A percentile compares a stretch with the other conserved stretches of the same genome.
phyloP scores from a whole-genome alignment of 2,888 invertebrate species.

The Lepidonotus clava region DNA sequence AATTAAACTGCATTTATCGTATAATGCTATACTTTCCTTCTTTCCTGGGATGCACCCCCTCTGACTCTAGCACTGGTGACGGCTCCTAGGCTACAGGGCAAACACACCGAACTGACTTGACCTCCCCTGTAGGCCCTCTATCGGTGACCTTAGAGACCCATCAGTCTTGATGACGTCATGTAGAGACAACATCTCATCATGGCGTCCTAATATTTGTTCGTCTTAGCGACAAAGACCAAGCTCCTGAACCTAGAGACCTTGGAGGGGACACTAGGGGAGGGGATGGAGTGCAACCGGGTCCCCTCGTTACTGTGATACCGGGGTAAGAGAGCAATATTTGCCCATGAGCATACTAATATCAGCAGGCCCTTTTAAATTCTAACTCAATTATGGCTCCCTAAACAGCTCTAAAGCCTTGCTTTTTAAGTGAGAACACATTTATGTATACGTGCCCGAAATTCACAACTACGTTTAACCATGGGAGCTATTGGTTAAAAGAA shows the following conservation, averaged over 20 bases:
- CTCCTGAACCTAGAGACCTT: background rate
- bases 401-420: no score
- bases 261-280: background rate
- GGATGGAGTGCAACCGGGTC: background rate
- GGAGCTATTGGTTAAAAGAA: no score
- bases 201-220: slow-evolving; percentile 18
- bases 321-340: background rate
- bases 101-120: slow-evolving; percentile 1
- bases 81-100: no score
- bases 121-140: background rate
- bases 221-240: background rate
- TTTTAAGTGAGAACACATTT: no score
- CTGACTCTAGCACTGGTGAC: no score
- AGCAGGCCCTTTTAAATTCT: background rate
- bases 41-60: no score
- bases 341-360: background rate
- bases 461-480: no score
- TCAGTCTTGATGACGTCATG: slow-evolving; percentile 1
- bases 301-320: slow-evolving; percentile 3
- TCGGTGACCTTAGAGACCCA: slow-evolving; percentile 16
- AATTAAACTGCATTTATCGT: no score
- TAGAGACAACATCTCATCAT: slow-evolving; percentile 19
- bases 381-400: no score
- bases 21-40: no score
- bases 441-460: no score